Evolutionary conservation across 2,797 vertebrate genomes (phyloP).

Genomic region (Megaceryle alcyon): DNA sequence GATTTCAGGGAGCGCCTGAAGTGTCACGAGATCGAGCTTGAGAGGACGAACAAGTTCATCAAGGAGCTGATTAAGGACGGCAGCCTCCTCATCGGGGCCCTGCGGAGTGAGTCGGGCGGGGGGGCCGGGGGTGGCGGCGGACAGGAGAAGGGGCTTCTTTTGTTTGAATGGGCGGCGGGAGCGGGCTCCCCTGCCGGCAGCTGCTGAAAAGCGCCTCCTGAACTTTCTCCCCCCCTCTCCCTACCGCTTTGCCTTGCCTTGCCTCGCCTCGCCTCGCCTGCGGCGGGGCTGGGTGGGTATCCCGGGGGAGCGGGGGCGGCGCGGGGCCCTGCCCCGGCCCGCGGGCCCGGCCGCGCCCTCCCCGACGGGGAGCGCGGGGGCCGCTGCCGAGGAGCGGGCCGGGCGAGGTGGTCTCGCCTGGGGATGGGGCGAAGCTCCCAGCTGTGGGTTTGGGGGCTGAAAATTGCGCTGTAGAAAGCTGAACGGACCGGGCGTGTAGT

Average conservation of each 20-base stretch:
- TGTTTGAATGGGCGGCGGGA: slow-evolving; percentile 77
- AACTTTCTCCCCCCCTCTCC: not conserved
- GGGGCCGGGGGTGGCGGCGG: not conserved
- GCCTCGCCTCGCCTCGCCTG: not conserved
- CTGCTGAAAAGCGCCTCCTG: not conserved
- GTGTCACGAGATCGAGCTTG: slow-evolving; percentile 94
- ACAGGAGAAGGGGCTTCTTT: slow-evolving; percentile 66
- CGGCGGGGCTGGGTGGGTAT: not conserved
- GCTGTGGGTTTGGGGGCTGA: no score
- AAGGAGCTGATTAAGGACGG: slow-evolving; percentile 97
- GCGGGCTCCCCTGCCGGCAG: slow-evolving; percentile 78
- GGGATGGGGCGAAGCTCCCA: not conserved
- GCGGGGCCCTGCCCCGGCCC: not conserved
- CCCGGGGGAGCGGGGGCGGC: not conserved
- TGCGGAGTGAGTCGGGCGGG: slow-evolving; percentile 85
- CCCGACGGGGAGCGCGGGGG: not conserved
- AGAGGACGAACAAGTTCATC: slow-evolving; percentile 96
- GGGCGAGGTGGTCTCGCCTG: not conserved
- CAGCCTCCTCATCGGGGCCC: slow-evolving; percentile 90
- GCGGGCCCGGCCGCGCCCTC: not conserved
- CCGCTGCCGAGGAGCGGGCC: not conserved
- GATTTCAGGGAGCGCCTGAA: slow-evolving; percentile 94
- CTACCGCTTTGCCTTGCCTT: not conserved
- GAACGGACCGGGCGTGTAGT: fast-evolving
- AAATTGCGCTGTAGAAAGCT: fast-evolving